Evolutionary conservation across 2,113 vertebrate species (phyloP), one percentile per base, ranked within the genome.

Genomic region (Heliornis fulica): DNA sequence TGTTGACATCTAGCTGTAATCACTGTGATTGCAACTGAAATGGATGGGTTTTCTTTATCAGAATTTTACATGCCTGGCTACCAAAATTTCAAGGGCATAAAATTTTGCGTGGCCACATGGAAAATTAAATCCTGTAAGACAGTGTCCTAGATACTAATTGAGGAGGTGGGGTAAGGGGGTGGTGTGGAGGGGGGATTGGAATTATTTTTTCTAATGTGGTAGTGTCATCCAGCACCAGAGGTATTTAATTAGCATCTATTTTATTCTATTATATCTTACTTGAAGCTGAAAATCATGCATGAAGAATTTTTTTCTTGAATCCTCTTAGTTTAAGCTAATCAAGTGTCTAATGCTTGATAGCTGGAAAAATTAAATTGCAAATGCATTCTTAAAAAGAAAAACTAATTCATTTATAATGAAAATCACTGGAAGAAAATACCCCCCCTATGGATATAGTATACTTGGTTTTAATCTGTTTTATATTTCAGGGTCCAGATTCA

Each of bases 311-410:
- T 95, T 94, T 71, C 79, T 81, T 0, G 40, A 94, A 90, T 96
- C 82, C 57, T 93, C 91, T 95, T 97, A 93, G 75, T 87, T 94
- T 94, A 93, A 93, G 69, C 74, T 90, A 92, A 79, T 91, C 79
- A 96, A 90, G 68, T 89, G 82, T 84, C 92, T 94, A 89, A 92
- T 83, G 79, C 60, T 85, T 93, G 59, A 83, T 81, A 96, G 50
- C 60, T 92, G 46, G 82, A 94, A 96, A 94, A 93, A 91, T 76
- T 93, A 93, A 93, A 95, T 81, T 86, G 83, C 86, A 91, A 94
- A 79, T 69, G 22, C 48, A 50, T 83, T 89, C 70, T 95, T 71
- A 83, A 90, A 94, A 75, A 84, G 31, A 94, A 96, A 48, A 96
- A n/a, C n/a, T 46, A 72, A 89, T 85, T 89, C 13, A 91, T 87